Evolutionary conservation across 2,888 invertebrate species (phyloP), one percentile per base, ranked within the genome.

Genomic region (Saturnia pavonia): DNA sequence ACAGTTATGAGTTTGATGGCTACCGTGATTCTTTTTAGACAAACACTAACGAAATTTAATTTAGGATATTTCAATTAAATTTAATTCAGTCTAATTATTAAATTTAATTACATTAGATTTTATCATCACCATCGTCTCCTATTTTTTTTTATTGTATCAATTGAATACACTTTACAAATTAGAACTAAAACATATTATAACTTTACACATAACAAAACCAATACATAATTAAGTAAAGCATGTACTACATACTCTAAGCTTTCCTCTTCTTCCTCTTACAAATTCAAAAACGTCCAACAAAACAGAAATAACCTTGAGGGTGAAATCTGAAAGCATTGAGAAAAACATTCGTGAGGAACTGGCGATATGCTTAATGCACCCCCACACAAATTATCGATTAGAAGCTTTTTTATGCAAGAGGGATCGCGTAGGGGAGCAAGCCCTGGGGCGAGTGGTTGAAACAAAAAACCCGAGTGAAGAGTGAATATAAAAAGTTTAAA

Each of bases 381-480:
- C 92, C 94, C 94, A 94, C 92, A 94, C 91, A 94, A 94, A 94
- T 94, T 94, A 94, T 94, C 94, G 94, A 94, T 94, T 94, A 94
- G 93, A 91, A 91, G 92, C 94, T 94, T 94, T 94, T 94, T 94
- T 94, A 94, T 94, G 94, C 94, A 94, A 94, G 94, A 94, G 94
- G 92, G 93, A 90, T 80, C 89, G 84, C 89, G 87, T 88, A 86
- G 90, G 94, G 93, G 93, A 87, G 87, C 82, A 81, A 79, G 82
- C 87, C 87, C 82, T 85, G 85, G 91, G 93, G 93, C 88, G 92
- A 89, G 89, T 88, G 91, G 92, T 88, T 92, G 94, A 94, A 94
- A 94, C 94, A 94, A 94, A 94, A 94, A 94, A 92, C 91, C 86
- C 85, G 90, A 88, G 91, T 89, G 93, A 90, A 92, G 94, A 94